phyloP scores from a whole-genome alignment of 2,888 invertebrate species.

The Philhelius pedissequus region DNA sequence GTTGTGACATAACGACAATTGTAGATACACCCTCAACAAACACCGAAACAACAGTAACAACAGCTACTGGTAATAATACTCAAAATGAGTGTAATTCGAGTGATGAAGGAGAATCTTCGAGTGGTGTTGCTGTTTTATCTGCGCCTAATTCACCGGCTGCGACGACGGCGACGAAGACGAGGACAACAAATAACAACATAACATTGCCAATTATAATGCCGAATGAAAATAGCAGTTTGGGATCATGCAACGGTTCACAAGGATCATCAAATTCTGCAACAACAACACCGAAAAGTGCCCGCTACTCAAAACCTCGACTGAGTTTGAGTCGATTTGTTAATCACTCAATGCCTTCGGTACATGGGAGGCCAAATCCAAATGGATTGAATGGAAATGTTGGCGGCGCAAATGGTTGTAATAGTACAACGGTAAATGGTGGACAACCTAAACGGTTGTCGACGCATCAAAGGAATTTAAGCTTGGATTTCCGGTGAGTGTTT shows the following conservation, averaged over 20 bases:
- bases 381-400: constrained; percentile 61
- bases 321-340: constrained; percentile 78
- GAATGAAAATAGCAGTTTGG: constrained; percentile 72
- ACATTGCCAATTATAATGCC: constrained; percentile 76
- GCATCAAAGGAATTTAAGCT: constrained; percentile 93
- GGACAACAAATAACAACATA: constrained; percentile 65
- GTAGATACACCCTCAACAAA: constrained; percentile 55
- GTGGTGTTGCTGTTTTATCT: not conserved
- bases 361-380: constrained; percentile 77
- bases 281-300: constrained; percentile 77
- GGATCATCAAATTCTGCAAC: constrained; percentile 74
- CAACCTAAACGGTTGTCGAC: constrained; percentile 78
- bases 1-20: constrained; percentile 71
- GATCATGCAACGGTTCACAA: constrained; percentile 64
- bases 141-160: not conserved
- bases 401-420: constrained; percentile 61
- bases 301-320: constrained; percentile 77
- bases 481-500: constrained; percentile 88
- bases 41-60: constrained; percentile 44
- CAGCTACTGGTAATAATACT: constrained; percentile 30
- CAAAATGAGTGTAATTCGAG: constrained; percentile 46
- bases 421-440: constrained; percentile 70
- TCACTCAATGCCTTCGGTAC: constrained; percentile 78
- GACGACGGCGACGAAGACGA: constrained; percentile 49
- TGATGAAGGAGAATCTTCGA: constrained; percentile 31